A percentile compares a stretch with the other conserved stretches of the same genome.
Conservation (phyloP, 2,888 invertebrate genomes). For the Allygus modestus region DNA sequence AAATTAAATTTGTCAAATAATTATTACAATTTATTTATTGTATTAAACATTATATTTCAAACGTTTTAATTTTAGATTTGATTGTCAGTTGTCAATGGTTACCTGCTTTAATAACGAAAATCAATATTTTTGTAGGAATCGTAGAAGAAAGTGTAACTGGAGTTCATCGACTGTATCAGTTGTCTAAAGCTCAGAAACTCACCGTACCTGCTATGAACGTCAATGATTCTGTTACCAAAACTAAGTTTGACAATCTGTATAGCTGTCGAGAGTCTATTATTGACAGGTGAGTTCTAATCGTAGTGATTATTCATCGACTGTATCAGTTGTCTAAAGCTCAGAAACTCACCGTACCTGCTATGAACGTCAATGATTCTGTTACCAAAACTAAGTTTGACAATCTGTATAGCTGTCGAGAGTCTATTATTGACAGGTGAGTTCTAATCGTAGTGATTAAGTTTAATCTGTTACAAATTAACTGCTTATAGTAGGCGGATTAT, state of each 20-base stretch:
- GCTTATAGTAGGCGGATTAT: too few relatives aligned
- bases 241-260: constrained; percentile 98
- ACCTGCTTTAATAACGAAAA: background rate
- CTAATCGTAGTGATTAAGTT: constrained; percentile 63
- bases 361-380: constrained; percentile 99
- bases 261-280: constrained; percentile 95
- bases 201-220: constrained; percentile 99
- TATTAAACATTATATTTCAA: too few relatives aligned
- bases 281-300: constrained; percentile 79
- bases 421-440: constrained; percentile 87
- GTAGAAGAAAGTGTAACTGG: constrained; percentile 99
- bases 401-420: constrained; percentile 96
- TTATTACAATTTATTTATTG: too few relatives aligned
- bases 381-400: constrained; percentile 99
- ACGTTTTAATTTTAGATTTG: background rate
- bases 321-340: constrained; percentile 97
- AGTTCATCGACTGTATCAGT: constrained; percentile 97
- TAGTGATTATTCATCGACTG: constrained; percentile 86
- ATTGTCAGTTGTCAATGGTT: too few relatives aligned
- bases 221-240: constrained; percentile 98
- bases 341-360: constrained; percentile 96
- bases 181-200: constrained; percentile 95
- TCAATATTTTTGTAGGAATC: constrained; percentile 80
- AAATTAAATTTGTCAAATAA: too few relatives aligned
- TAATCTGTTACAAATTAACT: too few relatives aligned